phyloP scores from a whole-genome alignment of 1,140 invertebrate species.

The Hylyphantes graminicola region DNA sequence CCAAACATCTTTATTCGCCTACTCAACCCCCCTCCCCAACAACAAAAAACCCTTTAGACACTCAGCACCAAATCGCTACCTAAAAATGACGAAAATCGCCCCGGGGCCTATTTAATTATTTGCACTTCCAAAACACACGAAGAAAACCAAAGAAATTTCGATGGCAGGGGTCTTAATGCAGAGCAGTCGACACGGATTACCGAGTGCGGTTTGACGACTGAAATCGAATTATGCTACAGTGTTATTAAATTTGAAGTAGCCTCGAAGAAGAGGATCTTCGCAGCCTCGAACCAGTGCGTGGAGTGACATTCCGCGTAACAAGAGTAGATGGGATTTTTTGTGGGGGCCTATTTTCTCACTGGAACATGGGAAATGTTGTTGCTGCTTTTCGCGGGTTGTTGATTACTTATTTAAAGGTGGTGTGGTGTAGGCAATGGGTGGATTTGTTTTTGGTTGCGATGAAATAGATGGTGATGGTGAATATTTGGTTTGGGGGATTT shows the following conservation, averaged over 20 bases:
- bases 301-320: constrained; percentile 45
- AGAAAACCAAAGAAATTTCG: constrained; percentile 37
- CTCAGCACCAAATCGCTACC: constrained; percentile 29
- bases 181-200: constrained; percentile 38
- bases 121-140: constrained; percentile 18
- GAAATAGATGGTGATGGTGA: background rate
- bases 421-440: background rate
- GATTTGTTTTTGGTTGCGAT: constrained; percentile 13
- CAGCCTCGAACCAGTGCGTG: background rate
- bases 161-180: constrained; percentile 35
- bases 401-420: constrained; percentile 2
- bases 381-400: background rate
- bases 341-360: constrained; percentile 11
- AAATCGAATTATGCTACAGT: constrained; percentile 51
- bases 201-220: constrained; percentile 53
- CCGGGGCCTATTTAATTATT: constrained; percentile 58
- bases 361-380: background rate
- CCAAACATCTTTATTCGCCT: background rate
- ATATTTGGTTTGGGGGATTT: background rate
- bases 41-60: constrained; percentile 11
- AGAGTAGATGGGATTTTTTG: constrained; percentile 23
- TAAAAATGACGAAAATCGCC: constrained; percentile 28
- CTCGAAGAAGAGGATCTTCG: constrained; percentile 3
- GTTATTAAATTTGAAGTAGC: constrained; percentile 58
- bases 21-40: background rate